Conservation (phyloP, 2,888 invertebrate species). For the Cataglyphis albicans region DNA sequence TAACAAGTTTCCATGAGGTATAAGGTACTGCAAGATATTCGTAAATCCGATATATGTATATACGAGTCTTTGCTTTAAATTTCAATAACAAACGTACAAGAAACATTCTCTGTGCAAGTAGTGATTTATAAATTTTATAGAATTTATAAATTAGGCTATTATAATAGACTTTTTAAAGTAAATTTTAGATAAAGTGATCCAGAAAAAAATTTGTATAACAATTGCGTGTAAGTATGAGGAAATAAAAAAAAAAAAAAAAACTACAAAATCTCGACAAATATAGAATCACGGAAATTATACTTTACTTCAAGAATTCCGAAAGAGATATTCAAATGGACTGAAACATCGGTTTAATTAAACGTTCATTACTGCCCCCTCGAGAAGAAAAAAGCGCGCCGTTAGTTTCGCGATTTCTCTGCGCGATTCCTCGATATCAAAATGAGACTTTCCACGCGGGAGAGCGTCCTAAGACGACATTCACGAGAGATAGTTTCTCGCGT, state of each 20-base stretch:
- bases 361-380: conserved; percentile 10
- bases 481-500: conserved; percentile 65
- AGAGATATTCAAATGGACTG: not conserved
- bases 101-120: not conserved
- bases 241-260: no score
- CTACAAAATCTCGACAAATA: not conserved
- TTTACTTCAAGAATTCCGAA: not conserved
- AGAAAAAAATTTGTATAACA: not conserved
- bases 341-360: not conserved
- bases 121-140: conserved; percentile 15
- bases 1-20: not conserved
- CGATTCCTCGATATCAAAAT: conserved; percentile 59
- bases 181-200: not conserved
- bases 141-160: no score
- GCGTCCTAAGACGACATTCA: conserved; percentile 57
- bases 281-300: not conserved
- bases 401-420: conserved; percentile 25
- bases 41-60: not conserved
- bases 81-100: not conserved
- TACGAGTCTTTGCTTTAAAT: not conserved
- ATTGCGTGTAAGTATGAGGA: not conserved
- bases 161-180: not conserved
- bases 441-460: conserved; percentile 71
- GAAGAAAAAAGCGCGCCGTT: not conserved
- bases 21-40: not conserved